Base-by-base conservation (phyloP, 2,888 invertebrate genomes). In the Carabus problematicus region DNA sequence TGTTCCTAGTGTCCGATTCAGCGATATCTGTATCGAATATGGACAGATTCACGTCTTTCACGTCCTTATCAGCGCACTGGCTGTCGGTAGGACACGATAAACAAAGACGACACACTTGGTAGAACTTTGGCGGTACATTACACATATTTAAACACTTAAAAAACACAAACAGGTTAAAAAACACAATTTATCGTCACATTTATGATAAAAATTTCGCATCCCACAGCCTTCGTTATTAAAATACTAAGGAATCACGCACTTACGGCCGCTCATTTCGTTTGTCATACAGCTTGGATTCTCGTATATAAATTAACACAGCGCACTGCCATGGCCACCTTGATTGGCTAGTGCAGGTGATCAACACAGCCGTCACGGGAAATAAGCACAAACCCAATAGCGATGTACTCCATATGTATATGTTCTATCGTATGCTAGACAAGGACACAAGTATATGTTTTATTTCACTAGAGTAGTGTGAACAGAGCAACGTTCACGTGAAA, bases 61-160 rank as follows among this genome's bases (percentile, higher is more conserved):
- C 85, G 84, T 85, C 85, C 29, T 29, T 29, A 29, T 29, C 29
- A 29, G 85, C 85, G 84, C 88, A 88, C 85, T 86, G 86, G 82
- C 87, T 87, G 73, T 79, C 78, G 77, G 52, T 18, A 18, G 80
- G 80, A 76, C 77, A 77, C 85, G 92, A 92, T 89, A 94, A 91
- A 89, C 93, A 94, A 89, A 94, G 91, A 86, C 93, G 92, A 91
- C 93, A 93, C 87, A 94, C 90, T 89, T 92, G 92, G 88, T 92
- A 92, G 87, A 92, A 93, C 89, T 93, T 93, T 88, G 90, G 89
- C 89, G 93, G 93, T 89, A 93, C 91, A 88, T 90, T 90, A 72
- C 73, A 84, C 83, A 82, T 82, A 85, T 84, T 75, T 75, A 77
- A 77, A 76, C 76, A 75, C 75, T 76, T 75, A 74, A 76, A 77